A percentile compares a stretch with the other conserved stretches of the same genome.
Conservation (phyloP, 2,797 vertebrate genomes). For the Hydrolagus colliei region DNA sequence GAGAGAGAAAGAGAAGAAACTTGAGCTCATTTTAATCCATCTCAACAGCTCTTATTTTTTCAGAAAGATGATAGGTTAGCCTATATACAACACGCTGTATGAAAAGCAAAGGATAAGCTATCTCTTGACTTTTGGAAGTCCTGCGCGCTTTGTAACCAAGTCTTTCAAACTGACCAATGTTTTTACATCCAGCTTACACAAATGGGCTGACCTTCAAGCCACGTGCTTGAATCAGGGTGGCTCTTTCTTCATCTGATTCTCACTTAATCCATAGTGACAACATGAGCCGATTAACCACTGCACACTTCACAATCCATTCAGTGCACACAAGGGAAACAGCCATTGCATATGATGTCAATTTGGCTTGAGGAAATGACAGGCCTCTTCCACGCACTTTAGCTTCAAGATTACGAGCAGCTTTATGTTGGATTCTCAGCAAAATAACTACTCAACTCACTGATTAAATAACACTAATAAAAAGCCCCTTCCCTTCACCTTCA, state of each 20-base stretch:
- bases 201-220: slow-evolving; percentile 36
- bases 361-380: slow-evolving; percentile 34
- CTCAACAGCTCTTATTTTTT: no score
- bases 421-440: neutral
- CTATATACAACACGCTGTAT: no score
- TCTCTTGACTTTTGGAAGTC: neutral
- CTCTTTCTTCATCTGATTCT: slow-evolving; percentile 38
- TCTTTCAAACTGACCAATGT: slow-evolving; percentile 32
- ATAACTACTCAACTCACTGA: neutral
- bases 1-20: no score
- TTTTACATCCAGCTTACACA: slow-evolving; percentile 34
- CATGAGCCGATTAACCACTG: slow-evolving; percentile 47
- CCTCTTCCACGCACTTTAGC: neutral
- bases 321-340: slow-evolving; percentile 23
- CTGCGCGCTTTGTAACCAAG: neutral
- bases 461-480: neutral
- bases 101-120: no score
- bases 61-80: no score
- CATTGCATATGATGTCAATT: slow-evolving; percentile 31
- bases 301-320: slow-evolving; percentile 43
- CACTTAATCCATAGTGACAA: slow-evolving; percentile 43
- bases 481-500: no score
- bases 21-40: no score
- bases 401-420: neutral
- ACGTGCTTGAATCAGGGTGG: slow-evolving; percentile 35